A percentile compares a stretch with the other conserved stretches of the same genome.
Evolutionary conservation across 2,888 invertebrate genomes (phyloP).

Genomic region (Yponomeuta evonymella): DNA sequence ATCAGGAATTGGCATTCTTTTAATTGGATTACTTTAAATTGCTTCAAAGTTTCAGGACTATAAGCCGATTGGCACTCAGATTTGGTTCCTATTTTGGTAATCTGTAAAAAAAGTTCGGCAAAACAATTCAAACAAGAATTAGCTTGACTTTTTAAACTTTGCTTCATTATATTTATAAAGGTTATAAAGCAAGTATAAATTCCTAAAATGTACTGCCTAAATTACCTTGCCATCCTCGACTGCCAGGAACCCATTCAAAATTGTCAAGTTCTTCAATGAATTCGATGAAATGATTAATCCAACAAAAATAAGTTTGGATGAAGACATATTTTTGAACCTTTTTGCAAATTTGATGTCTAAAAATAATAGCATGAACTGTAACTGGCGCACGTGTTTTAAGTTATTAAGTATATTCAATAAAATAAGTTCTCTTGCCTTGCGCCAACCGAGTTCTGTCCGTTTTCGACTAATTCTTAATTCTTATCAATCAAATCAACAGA

Average conservation of each 20-base stretch:
- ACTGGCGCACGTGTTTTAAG: no score
- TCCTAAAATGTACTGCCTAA: constrained; percentile 57
- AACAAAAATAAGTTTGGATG: constrained; percentile 40
- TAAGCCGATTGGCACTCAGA: constrained; percentile 36
- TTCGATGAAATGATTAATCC: constrained; percentile 47
- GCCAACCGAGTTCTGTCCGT: no score
- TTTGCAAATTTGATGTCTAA: not conserved
- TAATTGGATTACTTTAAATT: constrained; percentile 36
- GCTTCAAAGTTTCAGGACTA: constrained; percentile 30
- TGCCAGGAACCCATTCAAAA: constrained; percentile 72
- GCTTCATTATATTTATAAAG: not conserved
- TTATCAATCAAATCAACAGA: not conserved
- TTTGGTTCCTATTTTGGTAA: constrained; percentile 39
- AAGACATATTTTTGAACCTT: constrained; percentile 34
- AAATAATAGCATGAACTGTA: no score
- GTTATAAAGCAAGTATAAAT: no score
- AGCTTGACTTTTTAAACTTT: not conserved
- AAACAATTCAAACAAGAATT: not conserved
- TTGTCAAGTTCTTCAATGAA: constrained; percentile 34
- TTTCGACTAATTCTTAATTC: no score
- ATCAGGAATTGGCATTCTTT: constrained; percentile 80
- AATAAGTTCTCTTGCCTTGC: no score
- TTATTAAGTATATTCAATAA: no score
- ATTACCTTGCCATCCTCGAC: constrained; percentile 77
- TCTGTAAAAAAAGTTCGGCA: constrained; percentile 34